Conservation (phyloP, 2,797 vertebrate species). For the Octomys mimax region DNA sequence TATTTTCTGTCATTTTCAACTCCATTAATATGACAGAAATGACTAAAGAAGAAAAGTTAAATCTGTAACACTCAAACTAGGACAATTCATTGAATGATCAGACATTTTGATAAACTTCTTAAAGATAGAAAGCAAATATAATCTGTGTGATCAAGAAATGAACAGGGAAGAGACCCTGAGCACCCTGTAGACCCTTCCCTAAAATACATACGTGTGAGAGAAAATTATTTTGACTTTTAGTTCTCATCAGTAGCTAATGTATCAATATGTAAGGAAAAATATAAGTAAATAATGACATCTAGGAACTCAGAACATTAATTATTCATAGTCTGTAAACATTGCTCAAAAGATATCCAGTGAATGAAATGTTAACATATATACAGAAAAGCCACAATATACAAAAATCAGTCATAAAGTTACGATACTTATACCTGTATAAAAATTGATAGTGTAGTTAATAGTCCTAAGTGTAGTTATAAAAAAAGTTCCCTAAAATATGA, state of each 20-base stretch:
- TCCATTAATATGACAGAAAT: conserved; percentile 31
- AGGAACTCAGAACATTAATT: neutral
- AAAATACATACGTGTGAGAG: neutral
- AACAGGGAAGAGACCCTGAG: neutral
- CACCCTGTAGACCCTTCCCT: too few species aligned
- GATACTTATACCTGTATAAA: neutral
- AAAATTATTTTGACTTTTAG: conserved; percentile 45
- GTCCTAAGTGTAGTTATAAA: neutral
- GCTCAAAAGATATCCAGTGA: neutral
- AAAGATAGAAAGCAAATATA: conserved; percentile 19
- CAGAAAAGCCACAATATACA: neutral
- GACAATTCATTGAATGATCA: neutral
- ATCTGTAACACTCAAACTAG: neutral
- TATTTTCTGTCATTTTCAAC: conserved; percentile 29
- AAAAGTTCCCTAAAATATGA: conserved; percentile 8
- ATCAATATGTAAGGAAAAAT: conserved; percentile 7
- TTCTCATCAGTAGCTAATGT: conserved; percentile 22
- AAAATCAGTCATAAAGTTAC: neutral
- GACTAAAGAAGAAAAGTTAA: conserved; percentile 37
- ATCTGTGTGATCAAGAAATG: neutral
- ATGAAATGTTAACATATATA: neutral
- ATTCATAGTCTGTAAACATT: neutral
- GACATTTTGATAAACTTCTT: conserved; percentile 44
- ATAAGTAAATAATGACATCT: neutral
- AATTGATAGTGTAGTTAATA: neutral